Evolutionary conservation across 2,888 invertebrate species (phyloP).

Genomic region (Cataglyphis rosenhaueri): DNA sequence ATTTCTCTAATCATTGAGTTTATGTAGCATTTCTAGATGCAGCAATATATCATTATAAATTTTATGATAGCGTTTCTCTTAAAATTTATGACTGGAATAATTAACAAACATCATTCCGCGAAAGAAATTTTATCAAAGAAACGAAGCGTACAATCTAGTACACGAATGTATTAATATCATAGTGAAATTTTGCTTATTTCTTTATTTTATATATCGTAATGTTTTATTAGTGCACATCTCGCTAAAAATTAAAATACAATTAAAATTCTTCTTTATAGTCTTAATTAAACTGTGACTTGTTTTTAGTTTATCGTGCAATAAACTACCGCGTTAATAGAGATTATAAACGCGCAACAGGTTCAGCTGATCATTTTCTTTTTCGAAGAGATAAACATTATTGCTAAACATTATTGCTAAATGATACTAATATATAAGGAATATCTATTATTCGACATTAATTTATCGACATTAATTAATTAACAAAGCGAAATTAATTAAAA

Average conservation of each 20-base stretch:
- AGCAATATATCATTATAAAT: not conserved
- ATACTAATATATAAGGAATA: not conserved
- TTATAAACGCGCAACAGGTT: conserved; percentile 46
- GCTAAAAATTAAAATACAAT: not conserved
- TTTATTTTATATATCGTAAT: conserved; percentile 6
- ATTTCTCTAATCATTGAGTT: conserved; percentile 2
- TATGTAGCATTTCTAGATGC: not conserved
- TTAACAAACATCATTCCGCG: not conserved
- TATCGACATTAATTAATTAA: not conserved
- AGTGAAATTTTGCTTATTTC: not conserved
- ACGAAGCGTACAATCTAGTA: not conserved
- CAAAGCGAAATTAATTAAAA: not conserved
- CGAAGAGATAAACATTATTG: conserved; percentile 12
- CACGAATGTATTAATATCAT: conserved; percentile 8
- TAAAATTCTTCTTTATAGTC: conserved; percentile 21
- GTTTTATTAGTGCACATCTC: not conserved
- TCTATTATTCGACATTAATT: not conserved
- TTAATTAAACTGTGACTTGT: conserved; percentile 22
- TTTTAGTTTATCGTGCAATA: conserved; percentile 36
- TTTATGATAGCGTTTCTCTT: not conserved
- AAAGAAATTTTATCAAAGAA: not conserved
- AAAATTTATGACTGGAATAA: not conserved
- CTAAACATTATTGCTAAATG: not conserved
- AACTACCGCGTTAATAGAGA: conserved; percentile 28
- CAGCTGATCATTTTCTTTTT: conserved; percentile 19